phyloP scores from a whole-genome alignment of 1,140 invertebrate species.

The Chelonus insularis region DNA sequence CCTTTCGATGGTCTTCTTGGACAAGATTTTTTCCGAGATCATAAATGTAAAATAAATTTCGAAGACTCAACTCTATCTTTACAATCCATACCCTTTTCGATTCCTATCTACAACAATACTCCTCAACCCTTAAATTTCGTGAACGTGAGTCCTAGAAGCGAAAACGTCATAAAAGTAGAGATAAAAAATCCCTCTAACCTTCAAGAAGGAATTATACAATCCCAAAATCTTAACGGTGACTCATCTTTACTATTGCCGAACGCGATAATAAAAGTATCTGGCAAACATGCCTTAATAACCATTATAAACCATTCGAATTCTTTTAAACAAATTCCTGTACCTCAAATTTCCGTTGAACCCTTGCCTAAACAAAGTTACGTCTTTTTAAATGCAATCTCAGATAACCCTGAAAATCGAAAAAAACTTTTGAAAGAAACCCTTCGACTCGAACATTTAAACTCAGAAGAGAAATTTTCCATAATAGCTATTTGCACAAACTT shows the following conservation, averaged over 20 bases:
- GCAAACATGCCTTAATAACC: background rate
- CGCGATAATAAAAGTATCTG: background rate
- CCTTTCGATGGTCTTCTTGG: slow-evolving; percentile 24
- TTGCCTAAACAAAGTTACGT: background rate
- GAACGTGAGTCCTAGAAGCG: background rate
- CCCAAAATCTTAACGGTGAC: background rate
- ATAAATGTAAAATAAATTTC: slow-evolving; percentile 9
- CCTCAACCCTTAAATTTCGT: background rate
- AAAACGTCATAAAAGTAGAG: background rate
- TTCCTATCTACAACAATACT: slow-evolving; percentile 11
- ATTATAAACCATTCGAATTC: background rate
- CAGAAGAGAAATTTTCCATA: background rate
- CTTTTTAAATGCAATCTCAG: background rate
- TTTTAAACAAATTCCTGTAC: background rate
- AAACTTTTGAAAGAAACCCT: slow-evolving; percentile 8
- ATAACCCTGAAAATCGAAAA: background rate
- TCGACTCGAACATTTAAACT: slow-evolving; percentile 16
- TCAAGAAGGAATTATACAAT: slow-evolving; percentile 3
- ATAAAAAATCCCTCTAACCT: background rate
- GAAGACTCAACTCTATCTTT: background rate
- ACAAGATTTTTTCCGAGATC: slow-evolving; percentile 3
- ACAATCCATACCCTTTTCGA: background rate
- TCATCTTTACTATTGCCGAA: background rate
- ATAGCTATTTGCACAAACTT: background rate
- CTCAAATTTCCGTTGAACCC: background rate